Evolutionary conservation across 2,888 invertebrate genomes (phyloP).

Genomic region (Orchesellides sinensis): DNA sequence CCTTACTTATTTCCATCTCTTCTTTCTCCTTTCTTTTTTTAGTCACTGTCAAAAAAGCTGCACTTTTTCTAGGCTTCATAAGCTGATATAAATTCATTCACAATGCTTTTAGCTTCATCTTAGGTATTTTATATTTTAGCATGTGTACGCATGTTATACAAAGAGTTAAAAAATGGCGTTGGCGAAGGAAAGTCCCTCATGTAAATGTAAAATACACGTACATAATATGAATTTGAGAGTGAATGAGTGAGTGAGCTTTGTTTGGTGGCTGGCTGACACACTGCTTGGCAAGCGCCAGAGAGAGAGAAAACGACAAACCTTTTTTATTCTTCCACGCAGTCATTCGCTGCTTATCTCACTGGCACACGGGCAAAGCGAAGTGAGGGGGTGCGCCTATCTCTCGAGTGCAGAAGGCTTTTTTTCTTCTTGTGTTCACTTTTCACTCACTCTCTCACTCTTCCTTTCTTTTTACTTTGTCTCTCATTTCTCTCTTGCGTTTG

Average conservation of each 20-base stretch:
- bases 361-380: constrained; percentile 68
- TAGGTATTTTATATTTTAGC: too few species aligned
- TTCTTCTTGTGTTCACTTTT: too few species aligned
- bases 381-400: constrained; percentile 71
- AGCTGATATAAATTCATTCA: too few species aligned
- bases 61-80: too few species aligned
- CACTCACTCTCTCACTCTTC: constrained; percentile 25
- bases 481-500: not conserved
- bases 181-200: not conserved
- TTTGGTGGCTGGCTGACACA: constrained; percentile 34
- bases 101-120: too few species aligned
- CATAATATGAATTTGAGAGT: not conserved
- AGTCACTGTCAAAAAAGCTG: too few species aligned
- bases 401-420: constrained; percentile 64
- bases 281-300: constrained; percentile 35
- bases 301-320: constrained; percentile 41
- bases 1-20: too few species aligned
- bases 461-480: constrained; percentile 16
- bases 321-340: constrained; percentile 48
- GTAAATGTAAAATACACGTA: not conserved
- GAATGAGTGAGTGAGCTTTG: not conserved
- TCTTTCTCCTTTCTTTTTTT: too few species aligned
- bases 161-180: too few species aligned
- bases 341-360: constrained; percentile 72
- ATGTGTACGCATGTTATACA: too few species aligned